Evolutionary conservation across 2,888 invertebrate species (phyloP).

Genomic region (Volucella bombylans): DNA sequence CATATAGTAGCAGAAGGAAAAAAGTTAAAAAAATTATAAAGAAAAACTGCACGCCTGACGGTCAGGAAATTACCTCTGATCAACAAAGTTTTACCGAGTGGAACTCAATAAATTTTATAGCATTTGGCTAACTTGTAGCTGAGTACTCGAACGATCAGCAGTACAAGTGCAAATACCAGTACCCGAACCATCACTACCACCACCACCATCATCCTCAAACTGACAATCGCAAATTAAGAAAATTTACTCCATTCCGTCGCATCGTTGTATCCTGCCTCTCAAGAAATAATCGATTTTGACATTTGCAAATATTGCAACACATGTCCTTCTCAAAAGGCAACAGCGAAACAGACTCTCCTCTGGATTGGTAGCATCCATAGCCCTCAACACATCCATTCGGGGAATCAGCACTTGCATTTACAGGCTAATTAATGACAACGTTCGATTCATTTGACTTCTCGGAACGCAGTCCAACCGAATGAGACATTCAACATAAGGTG

Average conservation of each 20-base stretch:
- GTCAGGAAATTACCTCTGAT: slow-evolving; percentile 27
- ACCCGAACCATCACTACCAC: too few relatives aligned
- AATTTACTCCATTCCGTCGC: slow-evolving; percentile 26
- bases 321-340: slow-evolving; percentile 49
- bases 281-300: slow-evolving; percentile 71
- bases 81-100: slow-evolving; percentile 30
- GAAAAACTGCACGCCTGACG: slow-evolving; percentile 3
- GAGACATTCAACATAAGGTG: neutral
- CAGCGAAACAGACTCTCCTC: slow-evolving; percentile 32
- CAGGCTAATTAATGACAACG: slow-evolving; percentile 71
- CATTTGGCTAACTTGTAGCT: slow-evolving; percentile 23
- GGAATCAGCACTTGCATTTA: slow-evolving; percentile 73
- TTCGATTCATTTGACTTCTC: slow-evolving; percentile 71
- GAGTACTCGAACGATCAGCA: neutral
- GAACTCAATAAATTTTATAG: slow-evolving; percentile 42
- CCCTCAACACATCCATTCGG: slow-evolving; percentile 73
- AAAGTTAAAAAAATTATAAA: slow-evolving; percentile 1
- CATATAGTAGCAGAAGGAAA: neutral
- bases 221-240: slow-evolving; percentile 25
- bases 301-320: slow-evolving; percentile 69
- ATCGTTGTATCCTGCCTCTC: slow-evolving; percentile 3
- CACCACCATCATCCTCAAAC: too few relatives aligned
- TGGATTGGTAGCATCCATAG: slow-evolving; percentile 71
- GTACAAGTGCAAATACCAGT: neutral
- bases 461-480: slow-evolving; percentile 34